These are phyloP conservation scores for Thumatha senex DNA, from an alignment of 2,888 invertebrate species.

Conservation along the genomic window DNA sequence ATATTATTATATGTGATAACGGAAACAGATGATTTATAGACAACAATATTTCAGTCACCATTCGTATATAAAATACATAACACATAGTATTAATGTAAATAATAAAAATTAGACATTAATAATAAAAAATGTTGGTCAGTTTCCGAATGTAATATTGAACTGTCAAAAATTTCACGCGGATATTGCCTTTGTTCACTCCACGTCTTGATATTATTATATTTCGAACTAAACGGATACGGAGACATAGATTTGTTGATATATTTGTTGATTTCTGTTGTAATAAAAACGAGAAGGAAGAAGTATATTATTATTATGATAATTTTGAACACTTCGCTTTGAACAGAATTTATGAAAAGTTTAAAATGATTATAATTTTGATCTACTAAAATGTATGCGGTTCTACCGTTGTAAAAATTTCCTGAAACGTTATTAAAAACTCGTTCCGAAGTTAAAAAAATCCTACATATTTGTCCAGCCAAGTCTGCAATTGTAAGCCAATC, in stretches of 20 bases:
- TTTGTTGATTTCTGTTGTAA: slow-evolving; percentile 18
- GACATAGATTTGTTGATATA: slow-evolving; percentile 61
- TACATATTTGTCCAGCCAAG: no score
- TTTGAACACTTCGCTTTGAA: no score
- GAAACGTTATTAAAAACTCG: no score
- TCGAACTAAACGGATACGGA: slow-evolving; percentile 76
- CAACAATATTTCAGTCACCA: slow-evolving; percentile 17
- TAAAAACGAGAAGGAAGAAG: background rate
- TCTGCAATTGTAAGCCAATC: no score
- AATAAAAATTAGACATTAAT: slow-evolving; percentile 24
- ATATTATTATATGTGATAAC: slow-evolving; percentile 5
- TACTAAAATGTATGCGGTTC: no score
- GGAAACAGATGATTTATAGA: slow-evolving; percentile 10
- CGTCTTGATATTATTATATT: slow-evolving; percentile 67
- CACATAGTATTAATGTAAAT: slow-evolving; percentile 7
- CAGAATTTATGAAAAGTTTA: no score
- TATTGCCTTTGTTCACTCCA: slow-evolving; percentile 63
- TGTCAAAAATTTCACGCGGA: slow-evolving; percentile 68
- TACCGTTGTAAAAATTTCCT: no score
- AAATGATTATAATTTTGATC: no score
- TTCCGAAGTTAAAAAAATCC: no score
- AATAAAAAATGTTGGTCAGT: slow-evolving; percentile 9
- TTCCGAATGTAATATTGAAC: slow-evolving; percentile 55
- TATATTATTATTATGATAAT: background rate
- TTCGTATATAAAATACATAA: no score